Conservation (phyloP, 2,113 vertebrate genomes). For the Colossoma macropomum region DNA sequence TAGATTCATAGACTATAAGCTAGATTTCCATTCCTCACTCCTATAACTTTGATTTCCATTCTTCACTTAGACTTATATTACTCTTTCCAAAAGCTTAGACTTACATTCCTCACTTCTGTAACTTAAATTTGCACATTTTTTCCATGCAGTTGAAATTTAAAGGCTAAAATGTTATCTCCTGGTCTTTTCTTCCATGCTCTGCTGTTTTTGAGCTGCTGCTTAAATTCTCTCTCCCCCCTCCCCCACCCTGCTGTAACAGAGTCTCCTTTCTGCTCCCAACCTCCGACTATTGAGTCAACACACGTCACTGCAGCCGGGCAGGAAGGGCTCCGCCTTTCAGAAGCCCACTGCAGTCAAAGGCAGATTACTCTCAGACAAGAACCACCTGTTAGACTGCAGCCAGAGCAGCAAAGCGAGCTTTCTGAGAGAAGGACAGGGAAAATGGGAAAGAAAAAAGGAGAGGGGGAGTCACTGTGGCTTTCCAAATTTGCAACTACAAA, state of each 20-base stretch:
- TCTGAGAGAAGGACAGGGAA: slow-evolving; percentile 43
- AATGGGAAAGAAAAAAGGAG: slow-evolving; percentile 5
- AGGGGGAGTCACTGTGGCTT: slow-evolving; percentile 1
- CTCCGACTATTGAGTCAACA: slow-evolving; percentile 78
- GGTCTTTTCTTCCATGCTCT: neutral
- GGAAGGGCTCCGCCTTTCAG: slow-evolving; percentile 71
- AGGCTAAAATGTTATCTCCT: neutral
- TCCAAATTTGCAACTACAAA: slow-evolving; percentile 23
- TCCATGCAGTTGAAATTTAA: too few species aligned
- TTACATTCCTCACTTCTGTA: too few species aligned
- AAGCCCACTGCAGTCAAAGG: slow-evolving; percentile 70
- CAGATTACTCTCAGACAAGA: slow-evolving; percentile 76
- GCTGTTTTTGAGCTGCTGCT: neutral
- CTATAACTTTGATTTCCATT: too few species aligned
- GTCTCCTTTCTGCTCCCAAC: slow-evolving; percentile 70
- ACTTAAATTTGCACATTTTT: too few species aligned
- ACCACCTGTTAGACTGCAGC: slow-evolving; percentile 73
- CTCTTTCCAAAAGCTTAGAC: too few species aligned
- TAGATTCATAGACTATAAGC: too few species aligned
- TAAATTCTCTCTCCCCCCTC: too few species aligned
- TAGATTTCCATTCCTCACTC: too few species aligned
- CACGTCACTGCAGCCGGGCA: slow-evolving; percentile 73
- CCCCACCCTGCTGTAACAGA: slow-evolving; percentile 67
- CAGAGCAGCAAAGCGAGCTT: slow-evolving; percentile 50
- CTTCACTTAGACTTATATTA: too few species aligned